A percentile compares a stretch with the other conserved stretches of the same genome.
Conservation (phyloP, 53 echinoderm and acorn worm genomes). For the Paracentrotus lividus region DNA sequence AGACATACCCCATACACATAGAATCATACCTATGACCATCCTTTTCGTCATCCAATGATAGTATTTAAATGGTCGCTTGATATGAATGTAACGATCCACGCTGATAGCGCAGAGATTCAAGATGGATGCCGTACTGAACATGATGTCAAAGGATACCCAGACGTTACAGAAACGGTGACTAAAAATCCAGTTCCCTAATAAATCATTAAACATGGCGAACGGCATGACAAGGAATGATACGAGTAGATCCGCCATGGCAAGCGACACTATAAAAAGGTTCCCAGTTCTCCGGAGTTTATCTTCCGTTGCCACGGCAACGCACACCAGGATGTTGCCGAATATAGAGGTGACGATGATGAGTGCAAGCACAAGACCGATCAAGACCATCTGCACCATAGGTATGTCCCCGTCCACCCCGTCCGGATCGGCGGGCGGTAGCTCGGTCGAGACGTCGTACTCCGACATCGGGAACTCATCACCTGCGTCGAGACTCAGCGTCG, state of each 20-base stretch:
- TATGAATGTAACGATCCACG: constrained; percentile 97
- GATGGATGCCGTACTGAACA: constrained; percentile 99
- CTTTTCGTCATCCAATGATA: constrained; percentile 94
- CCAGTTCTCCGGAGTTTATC: constrained; percentile 92
- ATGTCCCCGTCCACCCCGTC: background rate
- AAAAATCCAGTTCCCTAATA: constrained; percentile 95
- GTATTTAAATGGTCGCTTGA: constrained; percentile 95
- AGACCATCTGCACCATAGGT: constrained; percentile 73
- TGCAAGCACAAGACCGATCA: constrained; percentile 81
- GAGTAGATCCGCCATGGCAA: constrained; percentile 96
- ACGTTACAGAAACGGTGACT: constrained; percentile 90
- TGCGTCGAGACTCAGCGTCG: constrained; percentile 34
- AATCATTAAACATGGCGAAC: constrained; percentile 94
- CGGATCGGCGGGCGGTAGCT: constrained; percentile 28
- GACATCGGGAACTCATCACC: constrained; percentile 36
- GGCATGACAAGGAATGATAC: constrained; percentile 99
- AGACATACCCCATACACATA: constrained; percentile 91
- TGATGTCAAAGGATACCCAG: constrained; percentile 98
- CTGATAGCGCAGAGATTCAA: constrained; percentile 97
- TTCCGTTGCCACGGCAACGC: constrained; percentile 95
- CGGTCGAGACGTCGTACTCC: background rate
- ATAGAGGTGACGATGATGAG: constrained; percentile 89
- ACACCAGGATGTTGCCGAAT: constrained; percentile 96
- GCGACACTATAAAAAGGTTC: constrained; percentile 94
- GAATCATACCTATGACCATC: constrained; percentile 81